Evolutionary conservation across 1,140 invertebrate species (phyloP), one percentile per base, ranked within the genome.

Genomic region (Drosophila saltans): DNA sequence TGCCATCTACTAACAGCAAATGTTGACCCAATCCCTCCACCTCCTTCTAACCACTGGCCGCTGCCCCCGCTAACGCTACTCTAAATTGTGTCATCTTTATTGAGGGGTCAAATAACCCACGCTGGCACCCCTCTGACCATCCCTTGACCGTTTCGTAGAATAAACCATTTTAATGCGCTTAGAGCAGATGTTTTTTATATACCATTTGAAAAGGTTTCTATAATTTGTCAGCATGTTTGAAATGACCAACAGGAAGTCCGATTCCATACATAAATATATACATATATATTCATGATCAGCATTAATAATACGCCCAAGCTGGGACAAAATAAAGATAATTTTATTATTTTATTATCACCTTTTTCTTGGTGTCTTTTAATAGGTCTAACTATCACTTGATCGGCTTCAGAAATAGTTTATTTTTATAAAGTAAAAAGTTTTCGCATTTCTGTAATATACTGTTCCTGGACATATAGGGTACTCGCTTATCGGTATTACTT

Each of bases 61-160:
- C n/a, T 59, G 30, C 9, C 40, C 9, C 24, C 21, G 21, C 21
- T 28, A 21, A 36, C 11, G 9, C 28, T 9, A 66, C 59, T n/a
- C 39, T 16, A 69, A 68, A 75, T 76, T 74, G 83, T 86, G 80
- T 88, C 83, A 86, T 88, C 84, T 80, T 89, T 66, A 78, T 70
- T 55, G 43, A 28, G 72, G 75, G 67, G 64, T 79, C 80, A 83
- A 69, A 62, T 74, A 62, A 66, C 69, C 66, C 62, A 66, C 66
- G 69, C 58, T 52, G 40, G 52, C 36, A 52, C 40, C 66, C 69
- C 36, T 56, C 39, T 7, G 26, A 30, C 8, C 61, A 36, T 41
- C 33, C 58, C 48, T 58, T 48, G 56, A 67, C 63, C 33, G 6
- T 36, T 6, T 7, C 33, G 6, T 36, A 36, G 6, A 36, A 36